Conservation (phyloP, 2,888 invertebrate genomes). For the Philereme transversata region DNA sequence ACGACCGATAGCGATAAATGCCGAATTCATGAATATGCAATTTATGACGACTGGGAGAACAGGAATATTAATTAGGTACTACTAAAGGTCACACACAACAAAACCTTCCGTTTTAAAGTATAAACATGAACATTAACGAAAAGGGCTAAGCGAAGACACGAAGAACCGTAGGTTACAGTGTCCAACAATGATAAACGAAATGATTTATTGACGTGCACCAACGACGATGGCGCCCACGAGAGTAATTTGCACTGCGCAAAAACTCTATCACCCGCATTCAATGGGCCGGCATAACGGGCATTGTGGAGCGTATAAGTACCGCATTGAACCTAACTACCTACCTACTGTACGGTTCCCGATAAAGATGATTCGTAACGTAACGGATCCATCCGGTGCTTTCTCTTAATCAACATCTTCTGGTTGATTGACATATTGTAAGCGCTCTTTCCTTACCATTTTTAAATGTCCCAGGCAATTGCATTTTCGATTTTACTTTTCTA, state of each 20-base stretch:
- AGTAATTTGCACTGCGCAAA: conserved; percentile 65
- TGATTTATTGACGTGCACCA: conserved; percentile 65
- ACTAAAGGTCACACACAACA: conserved; percentile 4
- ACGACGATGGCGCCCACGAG: conserved; percentile 54
- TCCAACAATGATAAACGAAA: conserved; percentile 51
- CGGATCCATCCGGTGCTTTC: conserved; percentile 35
- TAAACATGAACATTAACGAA: not conserved
- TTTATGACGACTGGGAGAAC: conserved; percentile 9
- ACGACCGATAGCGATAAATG: conserved; percentile 45
- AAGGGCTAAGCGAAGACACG: conserved; percentile 6
- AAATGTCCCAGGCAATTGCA: not conserved
- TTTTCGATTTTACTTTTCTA: not conserved
- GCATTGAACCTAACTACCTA: conserved; percentile 32
- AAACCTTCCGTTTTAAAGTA: conserved; percentile 3
- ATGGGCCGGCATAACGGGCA: conserved; percentile 37
- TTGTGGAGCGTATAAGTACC: conserved; percentile 33
- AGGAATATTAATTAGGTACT: conserved; percentile 9
- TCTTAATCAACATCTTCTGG: conserved; percentile 31
- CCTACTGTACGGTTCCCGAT: conserved; percentile 35
- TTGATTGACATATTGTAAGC: conserved; percentile 27
- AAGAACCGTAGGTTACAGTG: conserved; percentile 19
- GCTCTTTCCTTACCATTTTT: not conserved
- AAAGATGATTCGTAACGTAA: conserved; percentile 35
- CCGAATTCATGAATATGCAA: conserved; percentile 30
- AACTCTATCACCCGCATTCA: conserved; percentile 50